Conservation (phyloP, 2,888 invertebrate genomes). For the Synanthedon andrenaeformis region DNA sequence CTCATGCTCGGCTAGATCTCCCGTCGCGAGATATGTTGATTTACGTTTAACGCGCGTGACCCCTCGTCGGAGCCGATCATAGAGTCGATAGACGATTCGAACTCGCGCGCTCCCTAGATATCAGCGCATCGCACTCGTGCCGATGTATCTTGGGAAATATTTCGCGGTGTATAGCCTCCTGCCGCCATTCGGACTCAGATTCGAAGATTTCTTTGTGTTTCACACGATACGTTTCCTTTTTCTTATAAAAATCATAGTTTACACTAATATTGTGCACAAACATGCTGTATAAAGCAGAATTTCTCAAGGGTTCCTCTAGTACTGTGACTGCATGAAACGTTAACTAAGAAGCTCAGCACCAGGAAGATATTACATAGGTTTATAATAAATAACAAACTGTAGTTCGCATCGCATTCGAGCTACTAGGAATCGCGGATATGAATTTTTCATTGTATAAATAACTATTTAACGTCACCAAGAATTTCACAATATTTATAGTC, state of each 20-base stretch:
- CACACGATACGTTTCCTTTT: slow-evolving; percentile 32
- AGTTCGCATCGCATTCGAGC: too few relatives aligned
- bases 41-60: slow-evolving; percentile 70
- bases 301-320: too few relatives aligned
- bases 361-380: too few relatives aligned
- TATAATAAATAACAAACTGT: too few relatives aligned
- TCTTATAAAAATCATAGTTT: neutral
- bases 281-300: too few relatives aligned
- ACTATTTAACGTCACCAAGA: too few relatives aligned
- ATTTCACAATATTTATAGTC: too few relatives aligned
- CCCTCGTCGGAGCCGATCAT: slow-evolving; percentile 63
- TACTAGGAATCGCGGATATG: too few relatives aligned
- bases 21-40: slow-evolving; percentile 70
- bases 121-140: slow-evolving; percentile 65
- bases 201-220: slow-evolving; percentile 55
- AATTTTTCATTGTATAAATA: too few relatives aligned
- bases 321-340: too few relatives aligned
- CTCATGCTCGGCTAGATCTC: slow-evolving; percentile 62
- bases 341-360: too few relatives aligned
- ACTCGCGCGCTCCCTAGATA: slow-evolving; percentile 55
- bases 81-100: slow-evolving; percentile 66
- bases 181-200: slow-evolving; percentile 44
- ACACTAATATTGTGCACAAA: neutral
- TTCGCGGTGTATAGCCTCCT: slow-evolving; percentile 40
- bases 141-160: slow-evolving; percentile 66